These are phyloP conservation scores for Neopelma chrysocephalum DNA, from an alignment of 2,797 vertebrate genomes.

Conservation along the genomic window DNA sequence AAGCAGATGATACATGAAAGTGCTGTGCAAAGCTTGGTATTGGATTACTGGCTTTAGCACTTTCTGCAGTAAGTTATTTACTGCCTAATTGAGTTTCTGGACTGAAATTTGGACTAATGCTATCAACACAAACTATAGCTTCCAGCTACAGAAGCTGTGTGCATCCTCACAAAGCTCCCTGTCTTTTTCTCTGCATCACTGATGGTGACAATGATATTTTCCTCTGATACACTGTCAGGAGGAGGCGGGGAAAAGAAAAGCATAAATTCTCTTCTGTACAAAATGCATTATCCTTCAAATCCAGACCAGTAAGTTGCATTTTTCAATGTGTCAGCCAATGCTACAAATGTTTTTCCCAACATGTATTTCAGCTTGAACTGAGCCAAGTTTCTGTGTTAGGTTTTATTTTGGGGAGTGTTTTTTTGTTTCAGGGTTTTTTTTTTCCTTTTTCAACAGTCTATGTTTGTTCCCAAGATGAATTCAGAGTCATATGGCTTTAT, in stretches of 20 bases:
- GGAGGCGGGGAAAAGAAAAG: background rate
- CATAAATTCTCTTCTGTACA: background rate
- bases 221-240: background rate
- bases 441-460: background rate
- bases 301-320: background rate
- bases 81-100: conserved; percentile 16
- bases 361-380: background rate
- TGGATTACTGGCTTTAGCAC: conserved; percentile 1
- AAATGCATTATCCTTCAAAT: background rate
- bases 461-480: background rate
- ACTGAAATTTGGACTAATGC: background rate
- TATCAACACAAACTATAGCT: background rate
- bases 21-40: background rate
- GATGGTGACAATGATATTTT: background rate
- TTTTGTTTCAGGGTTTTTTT: background rate
- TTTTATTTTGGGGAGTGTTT: background rate
- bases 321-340: background rate
- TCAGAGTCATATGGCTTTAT: background rate
- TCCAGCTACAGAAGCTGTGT: background rate
- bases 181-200: background rate
- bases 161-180: background rate
- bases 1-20: background rate
- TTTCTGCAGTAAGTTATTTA: conserved; percentile 33
- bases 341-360: background rate
- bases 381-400: background rate